Evolutionary conservation across 37 sponge, comb jelly and placozoan species (phyloP).

Genomic region (Tethya wilhelma): DNA sequence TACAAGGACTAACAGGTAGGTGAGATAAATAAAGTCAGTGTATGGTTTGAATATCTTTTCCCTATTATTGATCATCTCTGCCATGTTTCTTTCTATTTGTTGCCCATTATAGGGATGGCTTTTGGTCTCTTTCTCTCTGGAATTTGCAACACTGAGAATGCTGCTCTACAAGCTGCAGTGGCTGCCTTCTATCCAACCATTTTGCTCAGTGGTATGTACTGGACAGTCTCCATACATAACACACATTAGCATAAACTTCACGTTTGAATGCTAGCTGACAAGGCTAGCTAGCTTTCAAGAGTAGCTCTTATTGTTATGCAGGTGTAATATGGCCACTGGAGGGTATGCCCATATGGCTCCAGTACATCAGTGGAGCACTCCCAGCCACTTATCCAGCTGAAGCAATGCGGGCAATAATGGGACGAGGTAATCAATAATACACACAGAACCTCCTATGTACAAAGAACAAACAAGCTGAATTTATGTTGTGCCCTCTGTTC

Average conservation of each 20-base stretch:
- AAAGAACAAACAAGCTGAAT: neutral
- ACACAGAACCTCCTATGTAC: neutral
- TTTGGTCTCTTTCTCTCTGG: slow-evolving; percentile 81
- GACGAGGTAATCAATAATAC: slow-evolving; percentile 71
- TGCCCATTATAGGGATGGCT: slow-evolving; percentile 71
- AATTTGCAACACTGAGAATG: slow-evolving; percentile 48
- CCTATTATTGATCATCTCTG: neutral
- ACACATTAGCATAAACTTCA: neutral
- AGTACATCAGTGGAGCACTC: slow-evolving; percentile 61
- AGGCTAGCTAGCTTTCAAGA: neutral
- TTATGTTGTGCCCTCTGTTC: neutral
- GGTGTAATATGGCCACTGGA: slow-evolving; percentile 91
- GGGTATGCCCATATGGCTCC: slow-evolving; percentile 73
- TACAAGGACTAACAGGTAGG: slow-evolving; percentile 81
- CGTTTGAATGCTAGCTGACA: neutral
- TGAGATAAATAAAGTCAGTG: neutral
- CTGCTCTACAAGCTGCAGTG: slow-evolving; percentile 63
- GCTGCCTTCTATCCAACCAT: slow-evolving; percentile 75
- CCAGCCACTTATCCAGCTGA: slow-evolving; percentile 79
- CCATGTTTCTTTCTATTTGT: neutral
- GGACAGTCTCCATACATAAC: no score
- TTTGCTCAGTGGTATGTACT: slow-evolving; percentile 79
- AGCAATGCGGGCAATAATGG: slow-evolving; percentile 81
- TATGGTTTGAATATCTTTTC: neutral
- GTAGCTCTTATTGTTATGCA: slow-evolving; percentile 10